Percentiles rank a stretch among this genome's conserved stretches.
phyloP scores from a whole-genome alignment of 2,888 invertebrate species.

The Erannis defoliaria region DNA sequence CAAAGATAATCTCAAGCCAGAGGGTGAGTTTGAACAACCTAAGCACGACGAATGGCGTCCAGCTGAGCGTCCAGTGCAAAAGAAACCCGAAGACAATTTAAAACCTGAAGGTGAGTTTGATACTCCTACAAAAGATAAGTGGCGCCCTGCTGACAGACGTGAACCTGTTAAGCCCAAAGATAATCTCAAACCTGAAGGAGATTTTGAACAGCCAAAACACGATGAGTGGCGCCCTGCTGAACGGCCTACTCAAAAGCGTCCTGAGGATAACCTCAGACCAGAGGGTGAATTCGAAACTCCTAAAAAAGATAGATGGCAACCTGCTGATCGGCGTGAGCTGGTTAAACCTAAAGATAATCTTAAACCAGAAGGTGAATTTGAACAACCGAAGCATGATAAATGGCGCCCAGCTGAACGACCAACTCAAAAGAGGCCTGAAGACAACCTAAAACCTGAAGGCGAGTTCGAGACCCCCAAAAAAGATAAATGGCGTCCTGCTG shows the following conservation, averaged over 20 bases:
- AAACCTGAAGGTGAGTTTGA: slow-evolving; percentile 85
- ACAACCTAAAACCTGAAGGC: slow-evolving; percentile 85
- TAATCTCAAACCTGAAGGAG: slow-evolving; percentile 53
- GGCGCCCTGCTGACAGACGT: slow-evolving; percentile 53
- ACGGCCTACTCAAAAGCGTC: slow-evolving; percentile 50
- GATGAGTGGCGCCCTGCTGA: slow-evolving; percentile 74
- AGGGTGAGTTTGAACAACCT: slow-evolving; percentile 8
- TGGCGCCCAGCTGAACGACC: slow-evolving; percentile 70
- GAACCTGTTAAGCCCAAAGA: slow-evolving; percentile 8
- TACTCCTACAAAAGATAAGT: slow-evolving; percentile 60
- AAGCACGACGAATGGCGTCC: slow-evolving; percentile 10
- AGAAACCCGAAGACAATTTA: slow-evolving; percentile 55
- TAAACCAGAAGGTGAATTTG: slow-evolving; percentile 87
- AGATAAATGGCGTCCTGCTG: slow-evolving; percentile 70
- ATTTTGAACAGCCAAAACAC: slow-evolving; percentile 79
- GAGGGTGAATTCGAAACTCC: slow-evolving; percentile 81
- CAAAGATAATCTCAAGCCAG: slow-evolving; percentile 78
- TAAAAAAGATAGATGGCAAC: slow-evolving; percentile 64
- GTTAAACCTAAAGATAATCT: slow-evolving; percentile 83
- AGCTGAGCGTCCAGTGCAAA: neutral
- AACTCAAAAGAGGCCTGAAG: slow-evolving; percentile 53
- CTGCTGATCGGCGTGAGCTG: slow-evolving; percentile 50
- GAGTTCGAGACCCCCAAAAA: slow-evolving; percentile 72
- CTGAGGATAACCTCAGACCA: slow-evolving; percentile 70
- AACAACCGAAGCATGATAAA: slow-evolving; percentile 68